Conservation (phyloP, 2,888 invertebrate species). For the Germaria angustata region DNA sequence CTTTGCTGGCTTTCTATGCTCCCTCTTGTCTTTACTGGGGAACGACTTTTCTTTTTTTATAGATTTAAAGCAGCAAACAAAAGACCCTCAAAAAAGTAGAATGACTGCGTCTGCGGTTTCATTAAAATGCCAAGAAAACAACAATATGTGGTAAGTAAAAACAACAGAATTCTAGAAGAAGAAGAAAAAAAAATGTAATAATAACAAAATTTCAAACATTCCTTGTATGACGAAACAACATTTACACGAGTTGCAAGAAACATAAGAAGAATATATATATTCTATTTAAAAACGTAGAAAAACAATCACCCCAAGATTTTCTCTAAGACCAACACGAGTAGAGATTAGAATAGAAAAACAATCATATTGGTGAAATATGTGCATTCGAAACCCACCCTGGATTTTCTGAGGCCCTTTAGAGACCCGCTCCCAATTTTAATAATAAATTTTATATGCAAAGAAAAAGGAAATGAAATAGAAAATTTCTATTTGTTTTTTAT, state of each 20-base stretch:
- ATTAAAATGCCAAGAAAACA: slow-evolving; percentile 67
- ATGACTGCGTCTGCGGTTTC: slow-evolving; percentile 67
- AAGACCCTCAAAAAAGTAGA: slow-evolving; percentile 16
- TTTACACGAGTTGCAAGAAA: slow-evolving; percentile 1
- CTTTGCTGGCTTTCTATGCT: background rate
- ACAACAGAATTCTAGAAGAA: slow-evolving; percentile 14
- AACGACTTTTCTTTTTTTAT: background rate
- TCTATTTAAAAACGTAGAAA: slow-evolving; percentile 15
- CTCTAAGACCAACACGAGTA: slow-evolving; percentile 6
- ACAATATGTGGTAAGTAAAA: slow-evolving; percentile 59
- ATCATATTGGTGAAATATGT: slow-evolving; percentile 35
- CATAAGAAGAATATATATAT: background rate
- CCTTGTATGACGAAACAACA: slow-evolving; percentile 35
- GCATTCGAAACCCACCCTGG: background rate
- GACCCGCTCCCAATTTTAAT: background rate
- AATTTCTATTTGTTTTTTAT: background rate
- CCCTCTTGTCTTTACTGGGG: background rate
- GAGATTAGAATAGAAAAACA: slow-evolving; percentile 28
- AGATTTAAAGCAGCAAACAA: slow-evolving; percentile 20
- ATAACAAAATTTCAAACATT: slow-evolving; percentile 51
- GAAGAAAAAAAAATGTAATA: slow-evolving; percentile 2
- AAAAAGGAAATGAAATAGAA: background rate
- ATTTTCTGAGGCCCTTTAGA: background rate
- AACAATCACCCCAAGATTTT: slow-evolving; percentile 42
- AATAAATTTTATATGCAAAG: slow-evolving; percentile 31